Percentiles rank a stretch among this genome's conserved stretches.
These are phyloP conservation scores for Solenopsis fugax DNA, from an alignment of 1,140 invertebrate species.

Conservation along the genomic window DNA sequence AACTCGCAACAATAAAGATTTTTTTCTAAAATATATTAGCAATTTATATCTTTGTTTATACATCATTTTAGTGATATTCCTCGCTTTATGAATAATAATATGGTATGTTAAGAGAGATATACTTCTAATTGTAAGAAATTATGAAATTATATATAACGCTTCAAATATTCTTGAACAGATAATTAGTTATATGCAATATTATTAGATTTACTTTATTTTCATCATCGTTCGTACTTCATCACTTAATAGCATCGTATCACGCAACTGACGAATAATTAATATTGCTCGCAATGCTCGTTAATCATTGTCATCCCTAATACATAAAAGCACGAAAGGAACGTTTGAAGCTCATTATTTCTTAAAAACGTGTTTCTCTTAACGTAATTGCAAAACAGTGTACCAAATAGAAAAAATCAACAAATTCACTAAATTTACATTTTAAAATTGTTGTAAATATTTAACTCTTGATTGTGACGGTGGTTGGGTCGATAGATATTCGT, in stretches of 20 bases:
- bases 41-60: not conserved
- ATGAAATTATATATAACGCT: not conserved
- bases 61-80: not conserved
- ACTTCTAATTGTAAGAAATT: not conserved
- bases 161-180: not conserved
- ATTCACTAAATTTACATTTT: conserved; percentile 7
- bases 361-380: conserved; percentile 18
- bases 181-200: conserved; percentile 37
- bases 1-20: not conserved
- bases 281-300: conserved; percentile 20
- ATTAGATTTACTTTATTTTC: conserved; percentile 34
- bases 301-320: conserved; percentile 24
- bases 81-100: not conserved
- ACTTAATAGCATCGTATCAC: conserved; percentile 35
- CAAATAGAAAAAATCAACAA: not conserved
- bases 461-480: not conserved
- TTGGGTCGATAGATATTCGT: too few species aligned
- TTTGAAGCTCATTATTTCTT: conserved; percentile 25
- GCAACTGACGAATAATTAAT: conserved; percentile 44
- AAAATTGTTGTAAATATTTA: conserved; percentile 9
- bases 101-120: not conserved
- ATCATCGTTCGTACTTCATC: conserved; percentile 2
- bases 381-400: not conserved
- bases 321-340: conserved; percentile 20
- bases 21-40: conserved; percentile 10